Conservation (phyloP, 1,140 invertebrate species). For the Zophobas morio region DNA sequence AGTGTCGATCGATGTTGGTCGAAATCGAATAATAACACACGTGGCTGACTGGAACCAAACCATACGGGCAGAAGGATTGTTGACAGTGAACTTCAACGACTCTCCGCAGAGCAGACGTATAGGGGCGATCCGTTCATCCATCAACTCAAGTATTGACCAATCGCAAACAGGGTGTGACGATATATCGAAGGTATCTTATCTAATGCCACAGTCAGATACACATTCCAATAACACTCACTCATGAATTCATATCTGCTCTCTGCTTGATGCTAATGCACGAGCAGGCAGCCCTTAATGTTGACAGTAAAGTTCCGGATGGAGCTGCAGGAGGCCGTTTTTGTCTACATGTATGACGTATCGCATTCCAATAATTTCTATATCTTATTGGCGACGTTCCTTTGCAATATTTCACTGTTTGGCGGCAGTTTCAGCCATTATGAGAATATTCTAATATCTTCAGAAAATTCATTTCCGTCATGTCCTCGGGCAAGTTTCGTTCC, state of each 20-base stretch:
- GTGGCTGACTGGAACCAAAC: slow-evolving; percentile 16
- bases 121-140: slow-evolving; percentile 54
- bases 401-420: slow-evolving; percentile 36
- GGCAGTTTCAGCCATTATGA: slow-evolving; percentile 33
- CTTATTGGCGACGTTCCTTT: slow-evolving; percentile 15
- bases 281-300: slow-evolving; percentile 19
- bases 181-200: slow-evolving; percentile 53
- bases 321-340: slow-evolving; percentile 3
- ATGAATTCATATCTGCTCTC: slow-evolving; percentile 51
- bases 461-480: slow-evolving; percentile 41
- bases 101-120: slow-evolving; percentile 44
- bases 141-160: slow-evolving; percentile 57
- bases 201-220: slow-evolving; percentile 43
- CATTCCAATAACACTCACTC: slow-evolving; percentile 47
- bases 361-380: slow-evolving; percentile 23
- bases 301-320: background rate
- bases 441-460: slow-evolving; percentile 41
- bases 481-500: slow-evolving; percentile 33
- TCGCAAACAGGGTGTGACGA: slow-evolving; percentile 50
- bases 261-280: slow-evolving; percentile 26
- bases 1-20: slow-evolving; percentile 12
- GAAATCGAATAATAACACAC: slow-evolving; percentile 45
- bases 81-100: slow-evolving; percentile 53
- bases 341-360: slow-evolving; percentile 3
- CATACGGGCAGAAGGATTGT: slow-evolving; percentile 49